Evolutionary conservation across 2,888 invertebrate species (phyloP).

Genomic region (Coelinius sp.): DNA sequence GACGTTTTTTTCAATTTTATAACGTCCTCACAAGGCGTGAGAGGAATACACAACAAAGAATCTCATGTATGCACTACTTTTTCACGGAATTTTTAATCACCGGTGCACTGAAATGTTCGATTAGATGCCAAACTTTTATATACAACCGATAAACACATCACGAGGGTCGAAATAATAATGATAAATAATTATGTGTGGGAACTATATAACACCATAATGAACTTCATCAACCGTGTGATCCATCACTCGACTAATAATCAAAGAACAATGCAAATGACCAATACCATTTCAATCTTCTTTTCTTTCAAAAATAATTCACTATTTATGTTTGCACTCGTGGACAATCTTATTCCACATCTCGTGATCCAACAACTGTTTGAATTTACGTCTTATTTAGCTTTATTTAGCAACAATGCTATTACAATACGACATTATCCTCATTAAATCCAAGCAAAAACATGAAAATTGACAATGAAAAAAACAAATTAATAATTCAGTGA

Average conservation of each 20-base stretch:
- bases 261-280: background rate
- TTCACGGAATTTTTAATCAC: constrained; percentile 5
- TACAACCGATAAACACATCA: constrained; percentile 14
- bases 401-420: no score
- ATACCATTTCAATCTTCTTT: background rate
- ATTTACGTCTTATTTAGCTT: background rate
- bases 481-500: background rate
- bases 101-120: background rate
- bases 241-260: background rate
- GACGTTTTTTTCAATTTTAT: background rate
- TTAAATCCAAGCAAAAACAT: background rate
- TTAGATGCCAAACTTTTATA: background rate
- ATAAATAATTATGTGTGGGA: background rate
- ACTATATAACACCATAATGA: constrained; percentile 3
- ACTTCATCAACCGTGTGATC: background rate
- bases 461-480: background rate
- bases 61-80: background rate
- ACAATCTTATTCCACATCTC: background rate
- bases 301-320: background rate
- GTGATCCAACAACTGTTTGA: background rate
- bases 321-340: background rate
- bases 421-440: background rate
- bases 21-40: constrained; percentile 1
- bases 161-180: background rate
- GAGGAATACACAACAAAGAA: background rate